phyloP scores from a whole-genome alignment of 2,888 invertebrate genomes.

The Patella caerulea region DNA sequence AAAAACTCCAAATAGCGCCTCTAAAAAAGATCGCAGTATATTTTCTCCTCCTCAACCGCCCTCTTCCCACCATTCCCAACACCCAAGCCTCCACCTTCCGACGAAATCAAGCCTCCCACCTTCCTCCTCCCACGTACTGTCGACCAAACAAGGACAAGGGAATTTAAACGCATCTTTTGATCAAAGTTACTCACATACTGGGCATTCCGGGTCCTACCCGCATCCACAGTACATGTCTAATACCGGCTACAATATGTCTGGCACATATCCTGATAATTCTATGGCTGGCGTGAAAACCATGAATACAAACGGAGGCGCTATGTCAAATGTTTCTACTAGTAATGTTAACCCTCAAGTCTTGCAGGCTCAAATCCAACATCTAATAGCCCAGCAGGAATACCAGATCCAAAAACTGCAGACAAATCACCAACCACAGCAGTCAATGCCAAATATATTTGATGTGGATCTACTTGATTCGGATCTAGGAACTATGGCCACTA shows the following conservation, averaged over 20 bases:
- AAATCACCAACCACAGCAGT: slow-evolving; percentile 23
- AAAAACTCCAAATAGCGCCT: neutral
- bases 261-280: neutral
- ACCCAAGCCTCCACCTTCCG: neutral
- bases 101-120: slow-evolving; percentile 12
- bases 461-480: neutral
- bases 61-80: neutral
- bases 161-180: slow-evolving; percentile 1
- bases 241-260: neutral
- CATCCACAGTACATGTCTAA: neutral
- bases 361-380: slow-evolving; percentile 29
- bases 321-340: slow-evolving; percentile 6
- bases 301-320: slow-evolving; percentile 17
- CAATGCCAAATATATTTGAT: neutral
- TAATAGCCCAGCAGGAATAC: slow-evolving; percentile 29
- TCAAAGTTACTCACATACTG: neutral
- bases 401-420: slow-evolving; percentile 17
- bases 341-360: slow-evolving; percentile 27
- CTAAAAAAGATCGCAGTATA: neutral
- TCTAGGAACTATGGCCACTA: slow-evolving; percentile 26
- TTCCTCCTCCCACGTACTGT: slow-evolving; percentile 13
- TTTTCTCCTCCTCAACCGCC: neutral
- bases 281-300: neutral
- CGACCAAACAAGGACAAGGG: neutral
- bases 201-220: neutral